Evolutionary conservation across 2,113 vertebrate species (phyloP).

Genomic region (Alouatta palliata): DNA sequence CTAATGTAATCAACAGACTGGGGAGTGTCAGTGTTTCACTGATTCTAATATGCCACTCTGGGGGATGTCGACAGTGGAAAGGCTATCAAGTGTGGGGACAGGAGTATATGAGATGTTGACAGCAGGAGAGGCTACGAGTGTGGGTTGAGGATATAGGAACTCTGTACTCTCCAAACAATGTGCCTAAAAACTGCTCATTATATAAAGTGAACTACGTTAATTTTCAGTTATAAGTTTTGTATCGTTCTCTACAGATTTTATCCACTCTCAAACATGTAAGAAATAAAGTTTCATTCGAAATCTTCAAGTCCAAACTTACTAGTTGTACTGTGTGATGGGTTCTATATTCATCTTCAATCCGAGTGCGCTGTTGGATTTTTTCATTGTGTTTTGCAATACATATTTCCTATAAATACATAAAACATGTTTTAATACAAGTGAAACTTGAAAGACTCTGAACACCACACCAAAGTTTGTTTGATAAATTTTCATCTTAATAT

Average conservation of each 20-base stretch:
- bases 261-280: neutral
- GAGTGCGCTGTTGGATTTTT: conserved; percentile 90
- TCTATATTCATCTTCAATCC: conserved; percentile 81
- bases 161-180: neutral
- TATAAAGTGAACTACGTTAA: neutral
- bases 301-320: conserved; percentile 79
- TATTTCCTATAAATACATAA: conserved; percentile 90
- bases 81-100: neutral
- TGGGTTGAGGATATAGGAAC: neutral
- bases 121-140: neutral
- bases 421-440: conserved; percentile 43
- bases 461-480: neutral
- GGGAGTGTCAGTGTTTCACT: neutral
- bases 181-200: neutral
- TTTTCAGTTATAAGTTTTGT: neutral
- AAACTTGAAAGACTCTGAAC: neutral
- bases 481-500: conserved; percentile 28
- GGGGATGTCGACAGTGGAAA: neutral
- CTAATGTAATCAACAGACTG: neutral
- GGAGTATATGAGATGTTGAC: neutral
- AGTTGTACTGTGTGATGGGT: conserved; percentile 83
- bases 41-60: neutral
- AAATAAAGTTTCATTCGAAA: neutral
- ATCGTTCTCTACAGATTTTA: conserved; percentile 14
- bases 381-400: conserved; percentile 96